Evolutionary conservation across 2,888 invertebrate genomes (phyloP).

Genomic region (Calliphora vomitoria): DNA sequence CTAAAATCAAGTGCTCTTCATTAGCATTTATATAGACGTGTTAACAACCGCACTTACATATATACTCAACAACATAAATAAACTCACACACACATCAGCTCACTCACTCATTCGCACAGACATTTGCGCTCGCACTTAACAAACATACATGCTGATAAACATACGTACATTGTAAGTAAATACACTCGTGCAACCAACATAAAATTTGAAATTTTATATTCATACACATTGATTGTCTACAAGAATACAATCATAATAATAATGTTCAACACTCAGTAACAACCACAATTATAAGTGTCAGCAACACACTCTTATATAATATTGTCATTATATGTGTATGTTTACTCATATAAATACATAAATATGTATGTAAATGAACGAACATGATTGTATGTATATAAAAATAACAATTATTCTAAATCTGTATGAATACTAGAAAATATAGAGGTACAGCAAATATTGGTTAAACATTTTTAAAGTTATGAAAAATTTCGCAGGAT

Average conservation of each 20-base stretch:
- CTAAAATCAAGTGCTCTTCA: constrained; percentile 70
- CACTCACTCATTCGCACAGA: not conserved
- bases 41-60: constrained; percentile 57
- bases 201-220: constrained; percentile 47
- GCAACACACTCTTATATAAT: constrained; percentile 45
- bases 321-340: constrained; percentile 5
- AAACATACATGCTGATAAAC: not conserved
- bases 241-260: constrained; percentile 18
- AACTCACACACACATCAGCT: not conserved
- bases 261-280: constrained; percentile 40
- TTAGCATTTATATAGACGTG: constrained; percentile 71
- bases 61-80: not conserved
- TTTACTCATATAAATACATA: too few relatives aligned
- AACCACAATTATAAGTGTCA: constrained; percentile 71
- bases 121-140: not conserved
- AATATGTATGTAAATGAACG: too few relatives aligned
- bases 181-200: constrained; percentile 33
- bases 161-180: constrained; percentile 16
- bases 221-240: constrained; percentile 57
- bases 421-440: too few relatives aligned
- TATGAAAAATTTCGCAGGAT: too few relatives aligned
- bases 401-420: too few relatives aligned
- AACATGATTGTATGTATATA: too few relatives aligned
- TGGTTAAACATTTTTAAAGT: too few relatives aligned
- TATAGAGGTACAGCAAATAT: too few relatives aligned